Base-by-base conservation (phyloP, 2,888 invertebrate species). In the Apantesis nais region DNA sequence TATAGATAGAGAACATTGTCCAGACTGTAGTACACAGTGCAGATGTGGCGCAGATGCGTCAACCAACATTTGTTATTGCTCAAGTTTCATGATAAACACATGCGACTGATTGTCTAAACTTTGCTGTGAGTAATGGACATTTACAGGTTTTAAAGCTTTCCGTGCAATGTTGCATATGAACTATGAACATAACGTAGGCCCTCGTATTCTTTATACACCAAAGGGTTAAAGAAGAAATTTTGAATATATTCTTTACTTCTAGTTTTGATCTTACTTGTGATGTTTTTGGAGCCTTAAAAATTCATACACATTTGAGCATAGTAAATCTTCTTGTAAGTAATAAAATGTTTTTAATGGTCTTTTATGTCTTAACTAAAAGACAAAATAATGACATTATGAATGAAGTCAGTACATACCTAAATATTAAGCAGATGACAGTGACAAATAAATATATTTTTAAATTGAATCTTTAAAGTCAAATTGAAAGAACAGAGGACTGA, bases 31-130 rank as follows among this genome's bases (percentile, higher is more conserved):
- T 66, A 39, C 66, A 66, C 58, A 58, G 39, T 37, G 29, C 66
- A 58, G 58, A 68, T 58, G 61, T 63, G 44, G 16, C 66, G 61
- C 78, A 73, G 73, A 78, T 77, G 75, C 67, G 74, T 74, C 65
- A 62, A 48, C 75, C 76, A 71, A 67, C 70, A 75, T 78, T 75
- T 78, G 82, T 86, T 86, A 86, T 85, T 87, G 83, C 83, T 77
- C 83, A 87, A 88, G 84, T 87, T 85, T 70, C 52, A 79, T 78
- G 82, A 85, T 85, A 85, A 88, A 86, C 88, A 89, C 77, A 84
- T 84, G 85, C 78, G 82, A 78, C 83, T 84, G 85, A 86, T 85
- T 85, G 87, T 88, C 85, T 83, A 86, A 87, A 89, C 87, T 89
- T 88, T 74, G 73, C 72, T 74, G 82, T 85, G 87, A 87, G 80